Percentiles rank a stretch among this genome's conserved stretches.
Evolutionary conservation across 2,113 vertebrate species (phyloP).

Genomic region (Pithys albifrons): DNA sequence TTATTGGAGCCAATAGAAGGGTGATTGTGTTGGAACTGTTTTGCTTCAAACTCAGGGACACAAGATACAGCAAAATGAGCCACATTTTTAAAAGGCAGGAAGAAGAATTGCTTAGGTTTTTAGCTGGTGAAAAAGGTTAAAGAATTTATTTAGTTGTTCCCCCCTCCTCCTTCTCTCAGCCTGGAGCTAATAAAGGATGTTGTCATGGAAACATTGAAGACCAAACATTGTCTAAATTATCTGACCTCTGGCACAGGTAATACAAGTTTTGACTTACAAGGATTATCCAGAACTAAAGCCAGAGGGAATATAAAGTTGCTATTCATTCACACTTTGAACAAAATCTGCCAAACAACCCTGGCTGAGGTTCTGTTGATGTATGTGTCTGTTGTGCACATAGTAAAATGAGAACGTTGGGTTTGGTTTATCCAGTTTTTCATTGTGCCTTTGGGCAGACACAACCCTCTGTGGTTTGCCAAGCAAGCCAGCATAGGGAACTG

Average conservation of each 20-base stretch:
- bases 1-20: not conserved
- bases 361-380: slow-evolving; percentile 6
- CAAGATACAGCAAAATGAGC: not conserved
- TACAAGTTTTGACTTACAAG: slow-evolving; percentile 10
- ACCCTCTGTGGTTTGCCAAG: slow-evolving; percentile 1
- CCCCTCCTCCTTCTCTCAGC: not conserved
- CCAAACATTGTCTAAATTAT: slow-evolving; percentile 17
- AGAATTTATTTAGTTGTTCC: not conserved
- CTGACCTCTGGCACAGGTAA: slow-evolving; percentile 59
- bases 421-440: slow-evolving; percentile 33
- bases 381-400: not conserved
- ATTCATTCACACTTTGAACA: slow-evolving; percentile 54
- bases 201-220: slow-evolving; percentile 53
- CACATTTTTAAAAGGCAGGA: not conserved
- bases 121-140: not conserved
- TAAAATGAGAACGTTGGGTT: slow-evolving; percentile 3
- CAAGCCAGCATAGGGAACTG: slow-evolving; percentile 32
- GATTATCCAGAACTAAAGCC: slow-evolving; percentile 27
- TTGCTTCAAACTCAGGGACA: not conserved
- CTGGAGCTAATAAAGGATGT: slow-evolving; percentile 47
- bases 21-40: not conserved
- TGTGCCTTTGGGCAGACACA: slow-evolving; percentile 43
- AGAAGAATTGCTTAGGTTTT: not conserved
- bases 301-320: slow-evolving; percentile 51
- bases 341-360: slow-evolving; percentile 29